These are phyloP conservation scores for Drosophila nasuta DNA, from an alignment of 1,140 invertebrate genomes.

Conservation along the genomic window DNA sequence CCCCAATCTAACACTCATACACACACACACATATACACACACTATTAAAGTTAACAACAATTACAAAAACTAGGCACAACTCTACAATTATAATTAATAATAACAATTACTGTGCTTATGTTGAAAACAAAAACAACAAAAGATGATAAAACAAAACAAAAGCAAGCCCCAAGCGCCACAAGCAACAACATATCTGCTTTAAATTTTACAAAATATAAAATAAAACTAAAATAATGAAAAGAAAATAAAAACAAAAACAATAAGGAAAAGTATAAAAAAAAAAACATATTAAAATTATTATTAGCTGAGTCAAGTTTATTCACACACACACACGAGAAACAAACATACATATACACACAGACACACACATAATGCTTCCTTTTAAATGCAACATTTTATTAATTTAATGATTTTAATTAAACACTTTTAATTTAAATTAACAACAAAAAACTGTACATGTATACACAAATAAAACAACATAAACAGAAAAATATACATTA, in stretches of 20 bases:
- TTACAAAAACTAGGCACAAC: slow-evolving; percentile 75
- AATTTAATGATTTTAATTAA: slow-evolving; percentile 74
- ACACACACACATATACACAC: slow-evolving; percentile 23
- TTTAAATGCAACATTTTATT: slow-evolving; percentile 81
- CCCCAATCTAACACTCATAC: slow-evolving; percentile 24
- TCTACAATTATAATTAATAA: slow-evolving; percentile 70
- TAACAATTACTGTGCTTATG: slow-evolving; percentile 79
- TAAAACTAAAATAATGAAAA: slow-evolving; percentile 14
- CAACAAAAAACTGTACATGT: slow-evolving; percentile 61
- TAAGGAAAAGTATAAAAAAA: slow-evolving; percentile 23
- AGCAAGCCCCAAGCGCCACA: slow-evolving; percentile 74
- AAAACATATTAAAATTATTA: slow-evolving; percentile 35
- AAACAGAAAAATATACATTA: slow-evolving; percentile 53
- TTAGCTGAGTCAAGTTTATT: slow-evolving; percentile 72
- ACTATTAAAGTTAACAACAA: slow-evolving; percentile 81
- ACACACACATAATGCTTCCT: slow-evolving; percentile 80
- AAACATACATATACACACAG: slow-evolving; percentile 55
- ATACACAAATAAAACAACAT: slow-evolving; percentile 71
- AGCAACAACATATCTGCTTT: slow-evolving; percentile 83
- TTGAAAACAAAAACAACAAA: slow-evolving; percentile 68
- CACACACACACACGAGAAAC: slow-evolving; percentile 11
- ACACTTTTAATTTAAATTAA: slow-evolving; percentile 67
- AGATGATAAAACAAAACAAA: slow-evolving; percentile 42
- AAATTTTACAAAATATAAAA: slow-evolving; percentile 64
- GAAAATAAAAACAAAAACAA: slow-evolving; percentile 25